Conservation (phyloP, 1,140 invertebrate genomes). For the Drosophila athabasca region DNA sequence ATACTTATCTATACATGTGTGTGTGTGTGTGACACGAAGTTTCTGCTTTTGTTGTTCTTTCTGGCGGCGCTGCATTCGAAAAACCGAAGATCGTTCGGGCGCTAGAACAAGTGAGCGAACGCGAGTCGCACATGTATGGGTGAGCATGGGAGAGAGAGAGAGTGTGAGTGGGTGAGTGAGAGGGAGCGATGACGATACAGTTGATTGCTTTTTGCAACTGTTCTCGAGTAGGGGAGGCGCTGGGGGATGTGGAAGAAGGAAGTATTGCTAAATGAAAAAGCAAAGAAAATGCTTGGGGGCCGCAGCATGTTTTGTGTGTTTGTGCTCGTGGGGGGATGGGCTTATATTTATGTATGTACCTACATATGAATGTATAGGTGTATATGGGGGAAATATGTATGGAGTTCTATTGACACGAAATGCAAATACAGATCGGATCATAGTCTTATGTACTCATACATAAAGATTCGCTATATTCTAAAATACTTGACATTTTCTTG, state of each 20-base stretch:
- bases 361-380: conserved; percentile 8
- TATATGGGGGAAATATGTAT: not conserved
- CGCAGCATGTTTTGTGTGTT: conserved; percentile 3
- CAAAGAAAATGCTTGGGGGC: conserved; percentile 59
- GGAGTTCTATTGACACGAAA: not conserved
- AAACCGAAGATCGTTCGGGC: conserved; percentile 55
- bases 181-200: conserved; percentile 36
- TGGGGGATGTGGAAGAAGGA: conserved; percentile 36
- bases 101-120: conserved; percentile 34
- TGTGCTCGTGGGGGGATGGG: not conserved
- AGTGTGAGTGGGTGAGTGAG: conserved; percentile 2
- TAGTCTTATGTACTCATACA: too few species aligned
- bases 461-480: too few species aligned
- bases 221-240: conserved; percentile 21
- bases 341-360: conserved; percentile 1
- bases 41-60: conserved; percentile 52
- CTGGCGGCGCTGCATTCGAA: conserved; percentile 47
- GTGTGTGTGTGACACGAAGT: conserved; percentile 37
- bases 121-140: conserved; percentile 14
- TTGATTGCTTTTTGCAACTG: conserved; percentile 60
- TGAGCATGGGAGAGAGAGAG: not conserved
- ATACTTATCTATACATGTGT: conserved; percentile 17
- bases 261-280: conserved; percentile 70
- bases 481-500: too few species aligned
- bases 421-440: not conserved